Evolutionary conservation across 2,888 invertebrate genomes (phyloP).

Genomic region (Odontocolon sp.): DNA sequence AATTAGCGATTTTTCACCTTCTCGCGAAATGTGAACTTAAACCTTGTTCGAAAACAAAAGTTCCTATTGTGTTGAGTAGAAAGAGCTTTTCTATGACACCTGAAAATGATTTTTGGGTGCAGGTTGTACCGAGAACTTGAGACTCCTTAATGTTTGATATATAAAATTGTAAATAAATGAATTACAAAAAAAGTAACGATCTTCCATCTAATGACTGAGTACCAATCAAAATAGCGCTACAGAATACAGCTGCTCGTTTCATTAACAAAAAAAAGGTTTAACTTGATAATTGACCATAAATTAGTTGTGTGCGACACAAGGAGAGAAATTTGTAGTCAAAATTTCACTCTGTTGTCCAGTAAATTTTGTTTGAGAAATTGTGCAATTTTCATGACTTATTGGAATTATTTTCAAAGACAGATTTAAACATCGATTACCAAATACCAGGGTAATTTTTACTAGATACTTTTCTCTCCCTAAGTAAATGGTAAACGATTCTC

Average conservation of each 20-base stretch:
- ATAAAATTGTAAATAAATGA: neutral
- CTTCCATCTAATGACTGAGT: neutral
- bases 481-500: too few species aligned
- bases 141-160: neutral
- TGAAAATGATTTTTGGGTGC: slow-evolving; percentile 68
- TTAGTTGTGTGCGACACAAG: too few species aligned
- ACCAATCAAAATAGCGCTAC: neutral
- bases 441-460: too few species aligned
- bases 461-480: too few species aligned
- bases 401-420: too few species aligned
- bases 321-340: too few species aligned
- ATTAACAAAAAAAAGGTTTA: too few species aligned
- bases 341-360: too few species aligned
- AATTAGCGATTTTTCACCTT: slow-evolving; percentile 68
- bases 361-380: too few species aligned
- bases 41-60: slow-evolving; percentile 60
- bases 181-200: neutral
- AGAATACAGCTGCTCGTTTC: neutral
- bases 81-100: slow-evolving; percentile 59
- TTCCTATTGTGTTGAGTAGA: slow-evolving; percentile 63
- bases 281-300: too few species aligned
- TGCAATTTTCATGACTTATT: too few species aligned
- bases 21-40: slow-evolving; percentile 63
- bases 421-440: too few species aligned
- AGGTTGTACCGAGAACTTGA: slow-evolving; percentile 54